Conservation (phyloP, 1,140 invertebrate species). For the Macrostomum lignano region DNA sequence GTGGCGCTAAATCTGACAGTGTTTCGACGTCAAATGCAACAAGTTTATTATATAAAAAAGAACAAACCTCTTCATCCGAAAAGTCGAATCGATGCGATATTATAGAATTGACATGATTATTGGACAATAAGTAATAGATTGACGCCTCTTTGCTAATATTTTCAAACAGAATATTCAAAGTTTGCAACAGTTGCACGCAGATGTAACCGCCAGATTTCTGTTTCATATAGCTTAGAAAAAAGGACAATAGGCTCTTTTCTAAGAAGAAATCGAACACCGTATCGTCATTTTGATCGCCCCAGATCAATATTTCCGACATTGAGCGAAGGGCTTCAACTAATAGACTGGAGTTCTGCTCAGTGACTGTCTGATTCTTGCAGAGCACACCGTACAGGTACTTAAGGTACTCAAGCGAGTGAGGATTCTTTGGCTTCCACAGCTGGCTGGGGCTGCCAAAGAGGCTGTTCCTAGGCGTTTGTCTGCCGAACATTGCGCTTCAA, state of each 20-base stretch:
- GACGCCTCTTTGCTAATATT: conserved; percentile 95
- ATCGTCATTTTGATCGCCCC: conserved; percentile 98
- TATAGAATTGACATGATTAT: conserved; percentile 97
- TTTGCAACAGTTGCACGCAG: no score
- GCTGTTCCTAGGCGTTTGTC: no score
- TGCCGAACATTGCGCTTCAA: no score
- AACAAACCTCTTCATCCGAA: conserved; percentile 61
- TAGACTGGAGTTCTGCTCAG: conserved; percentile 64
- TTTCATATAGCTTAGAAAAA: no score
- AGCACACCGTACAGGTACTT: conserved; percentile 73
- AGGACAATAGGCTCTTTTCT: no score
- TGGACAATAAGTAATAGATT: conserved; percentile 91
- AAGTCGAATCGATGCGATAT: conserved; percentile 99
- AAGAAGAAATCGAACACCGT: conserved; percentile 34
- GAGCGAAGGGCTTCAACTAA: conserved; percentile 83
- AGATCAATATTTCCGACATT: conserved; percentile 93
- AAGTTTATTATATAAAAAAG: conserved; percentile 2
- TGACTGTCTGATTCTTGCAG: conserved; percentile 79
- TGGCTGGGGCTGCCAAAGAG: no score
- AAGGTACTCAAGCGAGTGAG: conserved; percentile 70
- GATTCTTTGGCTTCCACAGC: conserved; percentile 69
- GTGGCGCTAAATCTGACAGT: background rate
- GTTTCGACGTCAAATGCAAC: background rate
- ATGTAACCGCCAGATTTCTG: no score
- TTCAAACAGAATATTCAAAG: conserved; percentile 97